These are phyloP conservation scores for Rotaria magnacalcarata DNA, from an alignment of 2,888 invertebrate species.

Conservation along the genomic window DNA sequence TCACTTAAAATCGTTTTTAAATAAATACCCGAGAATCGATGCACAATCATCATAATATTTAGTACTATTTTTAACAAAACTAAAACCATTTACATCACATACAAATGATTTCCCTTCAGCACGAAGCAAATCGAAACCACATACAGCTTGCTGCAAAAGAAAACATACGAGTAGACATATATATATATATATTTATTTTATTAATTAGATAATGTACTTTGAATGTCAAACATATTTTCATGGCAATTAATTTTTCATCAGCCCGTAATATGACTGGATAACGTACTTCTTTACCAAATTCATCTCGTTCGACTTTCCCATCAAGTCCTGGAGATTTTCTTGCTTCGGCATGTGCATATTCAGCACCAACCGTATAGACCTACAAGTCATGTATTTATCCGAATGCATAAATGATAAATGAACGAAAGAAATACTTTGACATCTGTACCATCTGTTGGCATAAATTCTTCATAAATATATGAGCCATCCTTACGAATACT, in stretches of 20 bases:
- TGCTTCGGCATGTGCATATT: constrained; percentile 98
- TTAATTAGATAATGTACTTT: constrained; percentile 49
- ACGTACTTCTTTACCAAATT: constrained; percentile 89
- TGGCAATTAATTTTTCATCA: constrained; percentile 90
- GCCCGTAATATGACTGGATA: constrained; percentile 96
- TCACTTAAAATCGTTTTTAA: too few species aligned
- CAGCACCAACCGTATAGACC: constrained; percentile 97
- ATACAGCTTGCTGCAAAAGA: constrained; percentile 75
- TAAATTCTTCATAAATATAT: constrained; percentile 99
- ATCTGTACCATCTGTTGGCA: constrained; percentile 93
- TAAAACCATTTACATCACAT: constrained; percentile 99
- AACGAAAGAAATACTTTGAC: constrained; percentile 60
- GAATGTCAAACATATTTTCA: constrained; percentile 77
- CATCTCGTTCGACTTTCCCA: constrained; percentile 94
- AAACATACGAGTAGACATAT: neutral
- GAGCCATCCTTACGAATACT: constrained; percentile 92
- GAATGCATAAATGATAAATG: too few species aligned
- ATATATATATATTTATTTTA: neutral
- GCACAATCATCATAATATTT: constrained; percentile 99
- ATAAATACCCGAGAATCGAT: constrained; percentile 67
- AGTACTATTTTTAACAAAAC: constrained; percentile 97
- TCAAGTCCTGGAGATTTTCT: constrained; percentile 95
- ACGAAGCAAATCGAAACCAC: constrained; percentile 90
- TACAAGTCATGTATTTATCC: neutral
- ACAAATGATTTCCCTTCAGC: constrained; percentile 98